Evolutionary conservation across 2,888 invertebrate species (phyloP), one percentile per base, ranked within the genome.

Genomic region (Scaptomyza cyrtandrae): DNA sequence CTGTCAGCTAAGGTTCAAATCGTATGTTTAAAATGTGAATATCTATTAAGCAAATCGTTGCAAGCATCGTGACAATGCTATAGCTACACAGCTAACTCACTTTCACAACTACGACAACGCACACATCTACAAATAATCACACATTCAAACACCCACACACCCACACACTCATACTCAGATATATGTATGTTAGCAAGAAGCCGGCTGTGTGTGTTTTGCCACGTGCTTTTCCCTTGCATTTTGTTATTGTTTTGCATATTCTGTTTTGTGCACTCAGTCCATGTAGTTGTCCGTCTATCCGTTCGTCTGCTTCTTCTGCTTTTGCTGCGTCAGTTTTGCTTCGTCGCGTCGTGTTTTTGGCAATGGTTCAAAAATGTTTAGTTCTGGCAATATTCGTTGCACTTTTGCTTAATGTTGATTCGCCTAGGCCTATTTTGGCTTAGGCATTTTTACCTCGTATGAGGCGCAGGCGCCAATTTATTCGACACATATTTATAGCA

Each of bases 331-430:
- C 61, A 65, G 72, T 58, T 52, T 39, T 75, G 65, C 58, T 56
- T 62, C 53, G 56, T 56, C 45, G 44, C 59, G 19, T 80, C 73
- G 79, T 86, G 64, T 71, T 85, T 81, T 82, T 75, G 85, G 81
- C 84, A 86, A 69, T 45, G 66, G 52, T 75, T 83, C 78, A 81
- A 80, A 52, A 66, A 54, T 49, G 14, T 54, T 61, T 54, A 50
- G 72, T 71, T 81, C 39, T 6, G 72, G 70, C 63, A 62, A 64
- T 71, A 72, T 71, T 73, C 79, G 82, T 58, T 76, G 87, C 82
- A 76, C 71, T 76, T 70, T 69, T 78, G 83, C 85, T 85, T 76
- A 76, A 72, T 74, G 82, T 81, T 87, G 82, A 84, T 87, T 84
- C 83, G 83, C 69, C 71, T 84, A 87, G 83, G 87, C 83, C 83